Evolutionary conservation across 2,113 vertebrate species (phyloP).

Genomic region (zebrafish (Danio rerio)): GRCz12tu NC_133179.1:27105501-27106000

Average conservation of each 20-base stretch:
- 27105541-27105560: too few relatives aligned
- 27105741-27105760: not conserved
- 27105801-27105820: not conserved
- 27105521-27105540: too few relatives aligned
- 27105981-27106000: constrained; percentile 71
- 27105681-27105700: too few relatives aligned
- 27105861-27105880: constrained; percentile 25
- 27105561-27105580: too few relatives aligned
- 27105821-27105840: not conserved
- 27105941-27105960: constrained; percentile 63
- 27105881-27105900: constrained; percentile 60
- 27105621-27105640: too few relatives aligned
- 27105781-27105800: not conserved
- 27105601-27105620: too few relatives aligned
- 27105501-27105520: too few relatives aligned
- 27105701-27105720: too few relatives aligned
- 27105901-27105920: constrained; percentile 55
- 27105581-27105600: too few relatives aligned
- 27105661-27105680: too few relatives aligned
- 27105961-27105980: constrained; percentile 73
- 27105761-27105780: not conserved
- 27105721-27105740: too few relatives aligned
- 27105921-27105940: constrained; percentile 58
- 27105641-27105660: too few relatives aligned
- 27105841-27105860: not conserved